Evolutionary conservation across 2,888 invertebrate genomes (phyloP).

Genomic region (Lasioglossum pauxillum): DNA sequence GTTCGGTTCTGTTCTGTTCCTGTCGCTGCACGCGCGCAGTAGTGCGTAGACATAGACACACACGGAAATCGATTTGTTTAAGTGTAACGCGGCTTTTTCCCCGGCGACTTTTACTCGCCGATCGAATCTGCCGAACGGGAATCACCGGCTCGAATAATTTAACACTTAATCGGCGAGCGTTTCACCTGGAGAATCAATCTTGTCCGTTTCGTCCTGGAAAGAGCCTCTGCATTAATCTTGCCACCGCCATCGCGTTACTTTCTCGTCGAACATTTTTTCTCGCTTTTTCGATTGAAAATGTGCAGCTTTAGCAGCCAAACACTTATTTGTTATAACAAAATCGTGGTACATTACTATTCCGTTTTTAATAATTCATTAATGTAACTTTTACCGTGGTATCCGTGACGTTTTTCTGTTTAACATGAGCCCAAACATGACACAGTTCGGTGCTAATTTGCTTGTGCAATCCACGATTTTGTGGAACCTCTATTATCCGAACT

Average conservation of each 20-base stretch:
- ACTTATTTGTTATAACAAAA: background rate
- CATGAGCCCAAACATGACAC: background rate
- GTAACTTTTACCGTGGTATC: background rate
- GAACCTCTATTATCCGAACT: background rate
- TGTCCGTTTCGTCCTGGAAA: conserved; percentile 36
- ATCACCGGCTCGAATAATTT: conserved; percentile 11
- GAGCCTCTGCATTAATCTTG: conserved; percentile 37
- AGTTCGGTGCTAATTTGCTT: background rate
- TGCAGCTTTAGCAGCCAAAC: background rate
- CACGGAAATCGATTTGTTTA: background rate
- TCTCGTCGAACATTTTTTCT: background rate
- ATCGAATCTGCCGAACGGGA: background rate
- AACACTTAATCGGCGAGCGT: conserved; percentile 9
- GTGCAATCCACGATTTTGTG: background rate
- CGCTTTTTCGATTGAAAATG: background rate
- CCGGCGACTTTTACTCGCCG: background rate
- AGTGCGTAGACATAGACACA: background rate
- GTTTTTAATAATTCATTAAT: background rate
- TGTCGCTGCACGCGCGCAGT: background rate
- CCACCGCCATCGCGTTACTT: conserved; percentile 22
- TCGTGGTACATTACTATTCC: background rate
- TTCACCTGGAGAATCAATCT: conserved; percentile 10
- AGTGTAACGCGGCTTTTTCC: background rate
- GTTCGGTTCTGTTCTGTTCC: background rate
- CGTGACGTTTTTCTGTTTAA: background rate